Conservation (phyloP, 1,140 invertebrate genomes). For the Copidosoma floridanum region DNA sequence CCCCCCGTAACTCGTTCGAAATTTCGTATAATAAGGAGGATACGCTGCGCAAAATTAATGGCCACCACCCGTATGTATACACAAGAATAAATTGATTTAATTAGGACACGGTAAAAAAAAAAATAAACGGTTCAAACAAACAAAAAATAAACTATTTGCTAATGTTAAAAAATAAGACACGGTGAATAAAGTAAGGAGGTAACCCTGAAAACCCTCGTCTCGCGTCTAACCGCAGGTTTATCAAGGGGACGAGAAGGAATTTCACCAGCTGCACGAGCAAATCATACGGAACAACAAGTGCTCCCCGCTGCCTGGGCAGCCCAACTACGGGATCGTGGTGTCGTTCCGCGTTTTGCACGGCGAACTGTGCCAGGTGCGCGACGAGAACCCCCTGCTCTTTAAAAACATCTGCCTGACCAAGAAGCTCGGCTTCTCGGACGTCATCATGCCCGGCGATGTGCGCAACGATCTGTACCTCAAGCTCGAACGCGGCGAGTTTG, state of each 20-base stretch:
- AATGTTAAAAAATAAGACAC: too few relatives aligned
- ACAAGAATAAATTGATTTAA: too few relatives aligned
- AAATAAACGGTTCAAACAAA: too few relatives aligned
- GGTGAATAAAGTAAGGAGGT: too few relatives aligned
- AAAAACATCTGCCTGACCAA: constrained; percentile 81
- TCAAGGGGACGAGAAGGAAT: constrained; percentile 88
- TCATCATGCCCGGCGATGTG: constrained; percentile 93
- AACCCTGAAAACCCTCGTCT: too few relatives aligned
- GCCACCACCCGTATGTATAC: too few relatives aligned
- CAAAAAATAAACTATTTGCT: too few relatives aligned
- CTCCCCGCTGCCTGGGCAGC: constrained; percentile 70
- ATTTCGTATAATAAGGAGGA: too few relatives aligned
- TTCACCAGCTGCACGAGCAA: constrained; percentile 83
- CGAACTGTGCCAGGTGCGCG: constrained; percentile 69
- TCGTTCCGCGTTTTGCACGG: constrained; percentile 74
- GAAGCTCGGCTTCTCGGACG: constrained; percentile 90
- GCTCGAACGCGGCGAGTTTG: constrained; percentile 85
- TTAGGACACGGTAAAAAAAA: too few relatives aligned
- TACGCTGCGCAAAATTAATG: too few relatives aligned
- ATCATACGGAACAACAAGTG: constrained; percentile 83
- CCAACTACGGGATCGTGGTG: constrained; percentile 67
- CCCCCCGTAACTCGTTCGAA: too few relatives aligned
- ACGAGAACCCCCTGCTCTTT: constrained; percentile 76
- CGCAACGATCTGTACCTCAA: constrained; percentile 94
- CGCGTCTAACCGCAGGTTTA: constrained; percentile 75